These are phyloP conservation scores for Aphodius granarius DNA, from an alignment of 2,888 invertebrate genomes.

Conservation along the genomic window DNA sequence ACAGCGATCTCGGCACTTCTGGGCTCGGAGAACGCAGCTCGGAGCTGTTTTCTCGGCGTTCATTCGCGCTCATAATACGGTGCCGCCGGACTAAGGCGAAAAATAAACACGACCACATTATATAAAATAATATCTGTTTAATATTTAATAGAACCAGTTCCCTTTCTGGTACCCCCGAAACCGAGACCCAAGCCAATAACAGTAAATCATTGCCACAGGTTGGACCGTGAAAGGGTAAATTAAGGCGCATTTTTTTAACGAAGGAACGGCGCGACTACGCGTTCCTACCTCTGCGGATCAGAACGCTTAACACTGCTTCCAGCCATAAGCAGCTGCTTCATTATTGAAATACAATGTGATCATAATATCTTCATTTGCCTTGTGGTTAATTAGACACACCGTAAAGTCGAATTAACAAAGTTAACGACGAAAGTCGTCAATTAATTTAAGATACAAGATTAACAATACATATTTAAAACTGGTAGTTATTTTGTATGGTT, in stretches of 20 bases:
- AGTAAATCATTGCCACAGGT: conserved; percentile 47
- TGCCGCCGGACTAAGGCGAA: conserved; percentile 29
- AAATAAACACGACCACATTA: conserved; percentile 45
- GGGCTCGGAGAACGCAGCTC: conserved; percentile 30
- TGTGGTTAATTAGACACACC: conserved; percentile 44
- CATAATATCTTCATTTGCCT: neutral
- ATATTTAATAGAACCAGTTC: conserved; percentile 51
- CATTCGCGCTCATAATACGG: neutral
- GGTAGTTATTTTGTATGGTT: too few species aligned
- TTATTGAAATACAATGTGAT: conserved; percentile 38
- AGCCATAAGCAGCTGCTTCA: conserved; percentile 50
- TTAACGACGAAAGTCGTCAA: neutral
- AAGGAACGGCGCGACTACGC: neutral
- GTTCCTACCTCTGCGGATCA: conserved; percentile 38
- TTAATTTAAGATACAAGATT: neutral
- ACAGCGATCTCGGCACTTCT: conserved; percentile 44
- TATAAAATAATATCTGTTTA: conserved; percentile 50
- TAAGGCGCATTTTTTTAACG: neutral
- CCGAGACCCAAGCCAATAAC: conserved; percentile 38
- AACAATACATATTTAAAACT: neutral
- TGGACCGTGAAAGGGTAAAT: neutral
- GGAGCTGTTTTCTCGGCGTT: neutral
- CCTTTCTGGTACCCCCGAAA: neutral
- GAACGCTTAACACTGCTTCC: conserved; percentile 46
- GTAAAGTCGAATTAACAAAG: neutral